Base-by-base conservation (phyloP, 2,888 invertebrate species). In the Chironomus riparius region DNA sequence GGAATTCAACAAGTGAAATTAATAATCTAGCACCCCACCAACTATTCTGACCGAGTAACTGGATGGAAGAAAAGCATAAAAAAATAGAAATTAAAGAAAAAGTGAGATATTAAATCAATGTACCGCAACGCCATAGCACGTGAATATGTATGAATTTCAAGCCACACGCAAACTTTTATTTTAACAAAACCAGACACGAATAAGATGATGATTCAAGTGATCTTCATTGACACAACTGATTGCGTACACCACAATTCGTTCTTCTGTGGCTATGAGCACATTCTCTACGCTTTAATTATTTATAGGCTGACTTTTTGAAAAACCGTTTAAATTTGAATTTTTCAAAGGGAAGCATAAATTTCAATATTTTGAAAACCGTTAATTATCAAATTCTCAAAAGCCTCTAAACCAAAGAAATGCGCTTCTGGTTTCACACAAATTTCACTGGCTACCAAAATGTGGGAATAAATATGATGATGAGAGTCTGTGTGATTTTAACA, bases 31-130 rank as follows among this genome's bases (percentile, higher is more conserved):
- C 92, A 80, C 92, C 91, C 93, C 94, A 94, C 89, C 94, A 89
- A 0, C 94, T 92, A 82, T 93, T 94, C 83, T 95, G 94, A n/a
- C 97, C 96, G 80, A 97, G 85, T 71, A 92, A 89, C 97, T 97
- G 85, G 4, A 86, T 18, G 18, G 18, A 56, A 56, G 18, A 84
- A 75, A 56, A 7, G 12, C 18, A 56, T 5, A 56, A 18, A 56
- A 56, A 56, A 56, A 15, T 56, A n/a, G 56, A 56, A 18, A 15
- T 18, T n/a, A 56, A 56, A 56, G 56, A 15, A 15, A 56, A 18
- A n/a, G 65, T 65, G 24, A 61, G 21, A 21, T 74, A 15, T 56
- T 56, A 50, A 56, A 24, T 71, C 10, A 71, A n/a, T 71, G 22
- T 71, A 71, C 71, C 71, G 71, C 50, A 71, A 71, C 71, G 21